A percentile compares a stretch with the other conserved stretches of the same genome.
phyloP scores from a whole-genome alignment of 1,140 invertebrate genomes.

The Tetramorium alpestre region DNA sequence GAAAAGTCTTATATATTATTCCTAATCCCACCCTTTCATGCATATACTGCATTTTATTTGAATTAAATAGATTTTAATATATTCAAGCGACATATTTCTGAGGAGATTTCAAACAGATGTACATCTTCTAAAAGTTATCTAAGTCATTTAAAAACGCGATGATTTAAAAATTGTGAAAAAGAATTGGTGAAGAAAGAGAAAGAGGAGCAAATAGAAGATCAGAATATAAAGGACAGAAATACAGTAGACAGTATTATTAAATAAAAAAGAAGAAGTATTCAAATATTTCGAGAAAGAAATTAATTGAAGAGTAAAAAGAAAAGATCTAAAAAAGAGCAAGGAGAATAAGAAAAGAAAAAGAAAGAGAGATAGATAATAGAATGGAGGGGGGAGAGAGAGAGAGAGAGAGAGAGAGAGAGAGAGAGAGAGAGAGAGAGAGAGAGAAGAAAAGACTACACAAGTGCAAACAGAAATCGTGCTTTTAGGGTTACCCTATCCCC shows the following conservation, averaged over 20 bases:
- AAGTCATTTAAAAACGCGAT: neutral
- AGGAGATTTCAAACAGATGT: neutral
- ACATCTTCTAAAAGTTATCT: neutral
- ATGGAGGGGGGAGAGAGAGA: neutral
- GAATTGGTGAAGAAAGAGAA: neutral
- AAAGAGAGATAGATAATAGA: neutral
- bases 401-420: neutral
- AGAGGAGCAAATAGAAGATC: neutral
- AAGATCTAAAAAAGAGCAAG: neutral
- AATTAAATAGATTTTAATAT: neutral
- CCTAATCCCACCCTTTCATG: neutral
- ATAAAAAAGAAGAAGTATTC: neutral
- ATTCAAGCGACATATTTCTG: neutral
- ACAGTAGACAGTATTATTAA: neutral
- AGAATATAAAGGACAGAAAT: neutral
- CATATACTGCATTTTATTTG: neutral
- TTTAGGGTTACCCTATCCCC: neutral
- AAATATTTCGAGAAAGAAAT: neutral
- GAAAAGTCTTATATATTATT: neutral
- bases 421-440: neutral
- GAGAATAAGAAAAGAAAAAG: neutral
- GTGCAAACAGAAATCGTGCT: neutral
- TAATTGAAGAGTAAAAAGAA: neutral
- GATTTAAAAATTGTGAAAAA: neutral
- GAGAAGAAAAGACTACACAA: neutral